Evolutionary conservation across 2,888 invertebrate genomes (phyloP), one percentile per base, ranked within the genome.

Genomic region (Trissolcus japonicus): DNA sequence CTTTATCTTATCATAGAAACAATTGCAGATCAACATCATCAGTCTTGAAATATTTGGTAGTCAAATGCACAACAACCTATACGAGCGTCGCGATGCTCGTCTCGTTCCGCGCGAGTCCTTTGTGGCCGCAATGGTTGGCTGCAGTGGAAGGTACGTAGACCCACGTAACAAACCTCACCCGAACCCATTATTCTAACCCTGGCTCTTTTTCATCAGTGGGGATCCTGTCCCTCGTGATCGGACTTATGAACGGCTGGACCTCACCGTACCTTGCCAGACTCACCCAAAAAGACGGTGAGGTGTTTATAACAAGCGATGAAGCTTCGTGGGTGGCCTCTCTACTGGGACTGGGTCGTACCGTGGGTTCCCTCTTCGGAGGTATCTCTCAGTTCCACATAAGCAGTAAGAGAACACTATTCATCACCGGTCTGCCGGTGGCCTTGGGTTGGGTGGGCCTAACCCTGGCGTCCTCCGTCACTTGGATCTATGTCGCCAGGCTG

Each of bases 261-360:
- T 84, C 85, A 25, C 85, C 85, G 1, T 84, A 84, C 29, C 35
- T 84, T 16, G 82, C 82, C 14, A 78, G 76, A 46, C 67, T 85
- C n/a, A 84, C 80, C 4, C 69, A 62, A n/a, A 59, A 76, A 4
- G 69, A 81, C 29, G 80, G 80, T 0, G 66, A 78, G 13, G 16
- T 85, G 7, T 79, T 60, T 1, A 41, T 84, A 1, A 82, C 81
- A 1, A 6, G 13, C 0, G 55, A 55, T 2, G 81, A 85, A 51
- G 83, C 81, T 11, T 85, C 85, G 0, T 85, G 85, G 85, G 81
- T 85, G 4, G 85, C 83, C 0, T 79, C 84, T 0, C 56, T 85
- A 13, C 21, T 84, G 7, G 82, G 80, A 48, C 14, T 83, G 3
- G 83, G 85, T 7, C 73, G 84, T 14, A 65, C 83, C 9, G 14